Base-by-base conservation (phyloP, 2,797 vertebrate genomes). In the Myiotriccus ornatus region DNA sequence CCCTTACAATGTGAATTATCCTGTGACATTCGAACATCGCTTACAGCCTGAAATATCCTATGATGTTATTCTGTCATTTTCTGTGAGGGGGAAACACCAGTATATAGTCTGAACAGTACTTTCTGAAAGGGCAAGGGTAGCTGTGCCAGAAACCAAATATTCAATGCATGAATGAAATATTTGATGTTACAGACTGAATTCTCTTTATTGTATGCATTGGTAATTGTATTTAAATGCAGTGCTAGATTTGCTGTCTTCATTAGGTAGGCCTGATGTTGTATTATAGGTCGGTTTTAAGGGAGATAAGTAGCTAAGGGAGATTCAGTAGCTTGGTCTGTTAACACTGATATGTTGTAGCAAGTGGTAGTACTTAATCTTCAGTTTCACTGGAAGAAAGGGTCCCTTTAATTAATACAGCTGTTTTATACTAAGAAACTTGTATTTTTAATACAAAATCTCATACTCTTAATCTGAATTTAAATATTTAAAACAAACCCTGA, bases 391-490 rank as follows among this genome's bases (percentile, higher is more conserved):
- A 71, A 62, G 28, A 60, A 74, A 34, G 6, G 46, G 46, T 86
- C 0, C 0, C 5, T 59, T 62, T 46, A 53, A 30, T 87, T 80
- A 70, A 68, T 71, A 28, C 8, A 64, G 11, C 7, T 79, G 9
- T 1, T 92, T 44, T 50, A 19, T 50, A 14, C 63, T 34, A 60
- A 53, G 35, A 84, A 88, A 83, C 10, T 52, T 52, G 2, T 3
- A 6, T 49, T 77, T 91, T 94, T 74, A 8, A 89, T 64, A 43
- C 12, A 60, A 77, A 90, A 85, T 63, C 44, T 71, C n/a, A 18
- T 43, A 55, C 17, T 20, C 23, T 71, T 73, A 57, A 86, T 67
- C 28, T 41, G 49, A 60, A 75, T 55, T 30, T 50, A 62, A 78
- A 59, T 73, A 55, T 76, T 89, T 71, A 35, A 83, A 92, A 57